A percentile compares a stretch with the other conserved stretches of the same genome.
These are phyloP conservation scores for Rhea americana DNA, from an alignment of 2,113 vertebrate species.

Conservation along the genomic window DNA sequence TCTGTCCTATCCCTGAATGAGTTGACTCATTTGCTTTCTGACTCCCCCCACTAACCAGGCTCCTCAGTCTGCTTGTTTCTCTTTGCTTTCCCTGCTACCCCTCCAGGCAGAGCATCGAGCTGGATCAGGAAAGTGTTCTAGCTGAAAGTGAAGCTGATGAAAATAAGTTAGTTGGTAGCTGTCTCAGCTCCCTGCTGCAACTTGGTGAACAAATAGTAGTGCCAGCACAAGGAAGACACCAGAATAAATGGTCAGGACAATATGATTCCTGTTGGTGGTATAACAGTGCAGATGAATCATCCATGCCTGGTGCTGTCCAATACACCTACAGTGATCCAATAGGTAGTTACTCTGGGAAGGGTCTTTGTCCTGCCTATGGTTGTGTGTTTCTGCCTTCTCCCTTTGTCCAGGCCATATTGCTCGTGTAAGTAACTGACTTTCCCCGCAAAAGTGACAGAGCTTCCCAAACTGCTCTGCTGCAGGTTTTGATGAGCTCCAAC, in stretches of 20 bases:
- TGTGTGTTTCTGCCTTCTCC: neutral
- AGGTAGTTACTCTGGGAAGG: neutral
- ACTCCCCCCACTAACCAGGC: too few relatives aligned
- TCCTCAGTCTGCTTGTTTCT: neutral
- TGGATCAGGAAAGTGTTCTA: neutral
- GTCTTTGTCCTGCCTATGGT: neutral
- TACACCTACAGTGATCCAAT: neutral
- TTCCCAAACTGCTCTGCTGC: too few relatives aligned
- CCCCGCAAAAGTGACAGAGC: neutral
- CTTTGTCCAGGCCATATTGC: rapidly evolving
- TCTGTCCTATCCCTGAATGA: neutral
- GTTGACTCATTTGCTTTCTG: neutral
- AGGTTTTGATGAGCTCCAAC: neutral
- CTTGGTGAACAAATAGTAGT: neutral
- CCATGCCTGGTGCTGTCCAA: neutral
- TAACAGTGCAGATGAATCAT: neutral
- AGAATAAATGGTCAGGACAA: neutral
- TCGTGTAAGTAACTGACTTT: neutral
- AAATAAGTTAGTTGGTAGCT: neutral
- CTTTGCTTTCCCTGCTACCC: neutral
- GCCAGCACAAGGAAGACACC: neutral
- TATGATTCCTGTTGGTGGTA: neutral
- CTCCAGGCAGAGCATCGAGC: neutral
- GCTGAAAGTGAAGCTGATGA: neutral
- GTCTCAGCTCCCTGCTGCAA: neutral